phyloP scores from a whole-genome alignment of 2,888 invertebrate species.

The Nemapogon koenigi region DNA sequence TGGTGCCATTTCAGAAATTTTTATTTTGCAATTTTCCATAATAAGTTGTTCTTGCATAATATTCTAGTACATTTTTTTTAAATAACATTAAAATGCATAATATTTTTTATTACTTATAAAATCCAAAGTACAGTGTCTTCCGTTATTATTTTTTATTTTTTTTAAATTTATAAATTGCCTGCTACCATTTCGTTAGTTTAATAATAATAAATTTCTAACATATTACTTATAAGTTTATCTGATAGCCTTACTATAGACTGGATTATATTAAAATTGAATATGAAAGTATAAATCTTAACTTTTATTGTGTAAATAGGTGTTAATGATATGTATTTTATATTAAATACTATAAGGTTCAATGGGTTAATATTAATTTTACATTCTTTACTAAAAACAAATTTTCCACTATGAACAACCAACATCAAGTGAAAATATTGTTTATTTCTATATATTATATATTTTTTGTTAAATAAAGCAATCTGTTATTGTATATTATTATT shows the following conservation, averaged over 20 bases:
- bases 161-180: slow-evolving; percentile 40
- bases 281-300: slow-evolving; percentile 59
- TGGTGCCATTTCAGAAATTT: not conserved
- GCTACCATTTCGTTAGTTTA: slow-evolving; percentile 36
- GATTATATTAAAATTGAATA: slow-evolving; percentile 58
- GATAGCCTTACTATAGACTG: slow-evolving; percentile 66
- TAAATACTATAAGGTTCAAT: slow-evolving; percentile 59
- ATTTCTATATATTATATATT: slow-evolving; percentile 62
- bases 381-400: slow-evolving; percentile 53
- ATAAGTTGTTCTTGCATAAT: not conserved
- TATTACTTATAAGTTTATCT: slow-evolving; percentile 52
- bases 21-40: not conserved
- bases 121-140: slow-evolving; percentile 14
- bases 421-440: slow-evolving; percentile 53
- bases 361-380: slow-evolving; percentile 62
- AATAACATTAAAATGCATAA: not conserved
- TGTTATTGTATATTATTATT: slow-evolving; percentile 57
- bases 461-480: slow-evolving; percentile 66
- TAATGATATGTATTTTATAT: slow-evolving; percentile 65
- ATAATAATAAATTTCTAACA: slow-evolving; percentile 50
- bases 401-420: slow-evolving; percentile 38
- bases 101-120: not conserved
- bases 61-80: not conserved
- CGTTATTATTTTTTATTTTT: slow-evolving; percentile 19
- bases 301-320: slow-evolving; percentile 64